phyloP scores from a whole-genome alignment of 2,888 invertebrate genomes.

The Synergus itoensis region DNA sequence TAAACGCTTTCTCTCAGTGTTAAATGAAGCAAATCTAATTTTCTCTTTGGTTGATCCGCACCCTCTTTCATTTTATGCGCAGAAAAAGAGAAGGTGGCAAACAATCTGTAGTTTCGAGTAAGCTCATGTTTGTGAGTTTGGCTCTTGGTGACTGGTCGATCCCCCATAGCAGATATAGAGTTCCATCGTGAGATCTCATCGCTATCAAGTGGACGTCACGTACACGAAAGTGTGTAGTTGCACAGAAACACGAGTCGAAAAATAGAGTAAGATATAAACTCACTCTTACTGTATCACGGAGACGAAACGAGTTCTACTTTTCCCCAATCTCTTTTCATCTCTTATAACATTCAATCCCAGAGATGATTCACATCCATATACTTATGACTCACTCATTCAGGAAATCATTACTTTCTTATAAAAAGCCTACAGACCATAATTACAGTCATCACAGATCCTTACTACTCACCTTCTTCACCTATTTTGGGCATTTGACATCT shows the following conservation, averaged over 20 bases:
- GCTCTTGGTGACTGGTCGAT: conserved; percentile 34
- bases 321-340: conserved; percentile 12
- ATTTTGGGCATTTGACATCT: no score
- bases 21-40: conserved; percentile 40
- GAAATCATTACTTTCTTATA: not conserved
- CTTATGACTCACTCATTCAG: not conserved
- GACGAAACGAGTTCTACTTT: conserved; percentile 21
- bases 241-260: conserved; percentile 25
- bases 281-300: conserved; percentile 2
- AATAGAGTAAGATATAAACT: conserved; percentile 7
- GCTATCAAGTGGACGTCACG: conserved; percentile 34
- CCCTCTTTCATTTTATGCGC: conserved; percentile 35
- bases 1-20: conserved; percentile 25
- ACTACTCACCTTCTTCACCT: no score
- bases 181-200: conserved; percentile 33
- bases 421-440: not conserved
- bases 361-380: conserved; percentile 13
- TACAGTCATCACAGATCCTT: no score
- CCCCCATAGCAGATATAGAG: conserved; percentile 9
- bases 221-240: conserved; percentile 1
- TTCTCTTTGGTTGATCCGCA: conserved; percentile 29
- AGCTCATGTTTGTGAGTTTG: conserved; percentile 41
- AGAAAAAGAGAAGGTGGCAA: conserved; percentile 27
- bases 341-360: not conserved
- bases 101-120: conserved; percentile 39